These are phyloP conservation scores for Zaprionus gabonicus DNA, from an alignment of 1,140 invertebrate genomes.

Conservation along the genomic window DNA sequence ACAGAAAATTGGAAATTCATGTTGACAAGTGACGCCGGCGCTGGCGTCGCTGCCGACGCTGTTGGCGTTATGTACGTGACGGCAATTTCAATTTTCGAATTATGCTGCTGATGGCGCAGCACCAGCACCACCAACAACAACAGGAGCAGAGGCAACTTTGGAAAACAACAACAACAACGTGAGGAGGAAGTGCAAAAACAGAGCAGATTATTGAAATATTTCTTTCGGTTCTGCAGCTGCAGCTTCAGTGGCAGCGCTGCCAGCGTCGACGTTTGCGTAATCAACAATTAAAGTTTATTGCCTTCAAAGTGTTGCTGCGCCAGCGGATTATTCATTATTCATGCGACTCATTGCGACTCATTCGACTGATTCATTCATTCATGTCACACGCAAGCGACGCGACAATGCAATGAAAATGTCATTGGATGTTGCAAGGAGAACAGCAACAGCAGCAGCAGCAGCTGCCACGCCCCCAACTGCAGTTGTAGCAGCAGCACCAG, in stretches of 20 bases:
- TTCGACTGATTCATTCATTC: slow-evolving; percentile 16
- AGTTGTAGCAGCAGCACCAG: slow-evolving; percentile 9
- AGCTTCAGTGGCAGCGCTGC: slow-evolving; percentile 17
- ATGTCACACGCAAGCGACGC: slow-evolving; percentile 21
- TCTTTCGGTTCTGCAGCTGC: slow-evolving; percentile 33
- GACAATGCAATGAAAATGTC: slow-evolving; percentile 18
- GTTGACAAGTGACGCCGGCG: slow-evolving; percentile 68
- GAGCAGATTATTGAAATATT: slow-evolving; percentile 67
- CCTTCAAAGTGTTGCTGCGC: slow-evolving; percentile 51
- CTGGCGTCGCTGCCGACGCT: slow-evolving; percentile 42
- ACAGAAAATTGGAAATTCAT: slow-evolving; percentile 77
- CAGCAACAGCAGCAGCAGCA: not conserved
- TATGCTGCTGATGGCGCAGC: slow-evolving; percentile 32
- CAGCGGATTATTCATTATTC: slow-evolving; percentile 18
- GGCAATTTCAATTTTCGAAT: slow-evolving; percentile 76
- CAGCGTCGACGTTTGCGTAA: slow-evolving; percentile 45
- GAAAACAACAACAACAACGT: not conserved
- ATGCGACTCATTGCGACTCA: slow-evolving; percentile 26
- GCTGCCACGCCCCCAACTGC: not conserved
- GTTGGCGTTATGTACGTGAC: slow-evolving; percentile 69
- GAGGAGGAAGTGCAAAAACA: slow-evolving; percentile 3
- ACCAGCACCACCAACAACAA: slow-evolving; percentile 10
- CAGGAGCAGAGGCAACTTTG: not conserved
- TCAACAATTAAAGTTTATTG: slow-evolving; percentile 78
- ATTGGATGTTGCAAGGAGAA: slow-evolving; percentile 19